Base-by-base conservation (phyloP, 1,140 invertebrate genomes). In the Leptonema lineaticorne region DNA sequence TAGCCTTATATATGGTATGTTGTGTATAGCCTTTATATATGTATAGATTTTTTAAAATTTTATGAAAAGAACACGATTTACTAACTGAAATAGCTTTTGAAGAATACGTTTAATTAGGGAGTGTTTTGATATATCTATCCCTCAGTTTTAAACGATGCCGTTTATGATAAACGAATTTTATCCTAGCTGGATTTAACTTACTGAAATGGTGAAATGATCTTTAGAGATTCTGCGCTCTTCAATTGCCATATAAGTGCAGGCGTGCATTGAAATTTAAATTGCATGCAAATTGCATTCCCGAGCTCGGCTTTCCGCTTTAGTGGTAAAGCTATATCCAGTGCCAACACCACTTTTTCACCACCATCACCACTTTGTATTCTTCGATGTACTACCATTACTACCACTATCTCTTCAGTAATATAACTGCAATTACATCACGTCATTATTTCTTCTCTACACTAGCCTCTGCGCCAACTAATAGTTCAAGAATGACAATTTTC, bases 231-330 rank as follows among this genome's bases (percentile, higher is more conserved):
- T 33, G 27, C 57, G 57, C 11, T 27, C 24, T 33, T 37, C 50
- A 53, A 53, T 62, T 33, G 33, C 59, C 37, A 45, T 45, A 62
- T 45, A 41, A 62, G 30, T 37, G 33, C 37, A 45, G 59, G 30
- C 45, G 27, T 16, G 30, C 62, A 50, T 64, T 64, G 62, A 64
- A 64, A 64, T 64, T 37, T 37, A 64, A 64, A 64, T 64, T 64
- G 62, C 62, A 64, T 64, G 62, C 62, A 64, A 64, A 64, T 64
- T 64, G 62, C 62, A 50, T 64, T 64, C 62, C 62, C 24, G 45
- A 50, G 62, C 62, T 64, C 27, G n/a, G 60, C 37, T 48, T 63
- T 63, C 41, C 60, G 37, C 37, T 48, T 63, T 63, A 37, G 45
- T 41, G 59, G 45, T 64, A 46, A 64, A 24, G 62, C 24, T 37